These are phyloP conservation scores for Araneus ventricosus DNA, from an alignment of 1,140 invertebrate species.

Conservation along the genomic window DNA sequence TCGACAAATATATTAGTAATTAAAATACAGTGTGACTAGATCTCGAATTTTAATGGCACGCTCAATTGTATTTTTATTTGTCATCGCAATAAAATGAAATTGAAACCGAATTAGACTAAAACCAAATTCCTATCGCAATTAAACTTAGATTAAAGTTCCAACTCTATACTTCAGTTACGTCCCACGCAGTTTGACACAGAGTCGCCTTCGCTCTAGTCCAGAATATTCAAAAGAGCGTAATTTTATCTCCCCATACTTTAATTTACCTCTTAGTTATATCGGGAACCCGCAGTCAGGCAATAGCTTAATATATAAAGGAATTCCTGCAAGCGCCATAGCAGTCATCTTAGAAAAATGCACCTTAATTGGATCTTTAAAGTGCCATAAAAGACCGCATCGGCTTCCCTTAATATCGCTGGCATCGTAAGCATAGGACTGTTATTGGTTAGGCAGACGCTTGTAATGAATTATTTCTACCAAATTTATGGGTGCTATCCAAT, in stretches of 20 bases:
- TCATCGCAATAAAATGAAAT: no score
- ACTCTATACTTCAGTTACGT: no score
- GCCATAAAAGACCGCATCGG: neutral
- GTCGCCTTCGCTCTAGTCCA: neutral
- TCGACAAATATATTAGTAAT: no score
- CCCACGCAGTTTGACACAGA: no score
- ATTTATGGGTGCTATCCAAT: neutral
- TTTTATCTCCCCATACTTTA: neutral
- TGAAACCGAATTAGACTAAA: no score
- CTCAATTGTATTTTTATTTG: no score
- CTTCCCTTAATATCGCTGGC: neutral
- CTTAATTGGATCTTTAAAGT: conserved; percentile 24
- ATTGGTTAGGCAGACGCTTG: neutral
- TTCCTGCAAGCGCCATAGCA: neutral
- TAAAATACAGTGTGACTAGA: no score
- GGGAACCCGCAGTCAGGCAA: neutral
- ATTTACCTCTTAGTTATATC: neutral
- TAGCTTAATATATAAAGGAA: conserved; percentile 6
- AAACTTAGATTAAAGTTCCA: no score
- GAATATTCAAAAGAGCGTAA: neutral
- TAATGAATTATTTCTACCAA: neutral
- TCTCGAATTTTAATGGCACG: no score
- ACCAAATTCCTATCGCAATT: no score
- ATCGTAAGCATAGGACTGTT: neutral
- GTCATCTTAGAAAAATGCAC: conserved; percentile 19